A percentile compares a stretch with the other conserved stretches of the same genome.
phyloP scores from a whole-genome alignment of 2,797 vertebrate genomes.

The Pygocentrus nattereri region DNA sequence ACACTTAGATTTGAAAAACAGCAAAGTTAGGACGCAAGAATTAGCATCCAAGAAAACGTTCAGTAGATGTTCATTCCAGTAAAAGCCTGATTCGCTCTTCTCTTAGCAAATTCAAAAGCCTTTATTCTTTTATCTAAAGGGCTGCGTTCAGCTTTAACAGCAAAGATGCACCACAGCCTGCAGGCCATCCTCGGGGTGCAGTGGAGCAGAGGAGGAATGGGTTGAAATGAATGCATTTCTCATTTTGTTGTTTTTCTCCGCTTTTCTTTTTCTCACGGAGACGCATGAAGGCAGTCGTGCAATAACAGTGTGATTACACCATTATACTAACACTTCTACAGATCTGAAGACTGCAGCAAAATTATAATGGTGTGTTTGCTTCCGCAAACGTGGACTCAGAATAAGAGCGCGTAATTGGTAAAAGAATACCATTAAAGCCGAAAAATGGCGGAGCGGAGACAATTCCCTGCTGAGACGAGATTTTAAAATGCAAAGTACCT shows the following conservation, averaged over 20 bases:
- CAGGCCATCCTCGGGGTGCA: background rate
- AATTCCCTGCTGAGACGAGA: background rate
- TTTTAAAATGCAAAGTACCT: background rate
- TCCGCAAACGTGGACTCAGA: background rate
- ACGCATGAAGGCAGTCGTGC: slow-evolving; percentile 2
- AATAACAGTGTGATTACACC: background rate
- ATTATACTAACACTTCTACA: background rate
- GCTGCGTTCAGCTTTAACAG: background rate
- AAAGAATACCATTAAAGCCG: background rate
- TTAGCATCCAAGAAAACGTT: background rate
- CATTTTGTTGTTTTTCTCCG: background rate
- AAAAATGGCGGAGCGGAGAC: background rate
- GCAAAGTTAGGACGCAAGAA: background rate
- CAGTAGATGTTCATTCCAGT: background rate
- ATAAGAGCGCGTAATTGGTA: background rate
- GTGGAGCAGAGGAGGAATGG: background rate
- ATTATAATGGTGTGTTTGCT: slow-evolving; percentile 7
- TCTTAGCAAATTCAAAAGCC: background rate
- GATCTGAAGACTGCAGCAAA: slow-evolving; percentile 3
- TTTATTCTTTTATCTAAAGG: slow-evolving; percentile 10
- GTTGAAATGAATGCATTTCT: background rate
- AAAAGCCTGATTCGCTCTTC: background rate
- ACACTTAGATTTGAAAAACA: no score
- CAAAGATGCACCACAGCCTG: background rate
- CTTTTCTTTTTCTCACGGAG: background rate